Conservation (phyloP, 2,888 invertebrate species). For the Euclidia mi region DNA sequence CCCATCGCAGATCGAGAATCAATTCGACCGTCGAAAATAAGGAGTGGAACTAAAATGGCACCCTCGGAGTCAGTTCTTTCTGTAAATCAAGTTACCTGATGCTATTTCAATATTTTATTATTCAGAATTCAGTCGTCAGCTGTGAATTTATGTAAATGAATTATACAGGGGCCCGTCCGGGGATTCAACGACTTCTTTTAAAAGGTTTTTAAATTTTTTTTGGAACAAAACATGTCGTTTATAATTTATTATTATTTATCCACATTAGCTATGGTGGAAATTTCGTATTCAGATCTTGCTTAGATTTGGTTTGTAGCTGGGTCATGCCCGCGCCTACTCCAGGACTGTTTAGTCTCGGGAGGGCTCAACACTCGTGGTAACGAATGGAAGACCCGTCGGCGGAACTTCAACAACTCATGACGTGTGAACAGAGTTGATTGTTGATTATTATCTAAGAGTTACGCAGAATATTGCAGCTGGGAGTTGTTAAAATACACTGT, state of each 20-base stretch:
- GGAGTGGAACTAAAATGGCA: slow-evolving; percentile 35
- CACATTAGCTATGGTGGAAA: slow-evolving; percentile 23
- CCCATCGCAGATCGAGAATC: slow-evolving; percentile 5
- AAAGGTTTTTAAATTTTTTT: slow-evolving; percentile 41
- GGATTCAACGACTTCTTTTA: slow-evolving; percentile 38
- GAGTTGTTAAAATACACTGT: no score
- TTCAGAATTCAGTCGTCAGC: slow-evolving; percentile 43
- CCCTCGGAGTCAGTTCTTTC: slow-evolving; percentile 19
- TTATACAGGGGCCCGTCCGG: slow-evolving; percentile 34
- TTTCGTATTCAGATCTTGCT: slow-evolving; percentile 29
- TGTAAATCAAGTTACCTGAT: slow-evolving; percentile 54
- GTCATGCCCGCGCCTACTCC: neutral
- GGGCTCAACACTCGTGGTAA: slow-evolving; percentile 5
- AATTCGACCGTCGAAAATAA: slow-evolving; percentile 28
- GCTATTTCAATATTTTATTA: slow-evolving; percentile 49
- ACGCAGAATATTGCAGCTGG: no score
- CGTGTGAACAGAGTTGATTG: neutral
- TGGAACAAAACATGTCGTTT: slow-evolving; percentile 44
- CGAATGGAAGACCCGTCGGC: neutral
- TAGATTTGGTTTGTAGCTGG: slow-evolving; percentile 13
- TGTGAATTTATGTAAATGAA: slow-evolving; percentile 50
- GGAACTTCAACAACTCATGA: slow-evolving; percentile 5
- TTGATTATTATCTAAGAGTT: no score
- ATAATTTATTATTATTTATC: slow-evolving; percentile 47
- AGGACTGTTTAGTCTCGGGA: slow-evolving; percentile 8